Percentiles rank a stretch among this genome's conserved stretches.
These are phyloP conservation scores for Vireo griseus DNA, from an alignment of 2,797 vertebrate genomes.

Conservation along the genomic window DNA sequence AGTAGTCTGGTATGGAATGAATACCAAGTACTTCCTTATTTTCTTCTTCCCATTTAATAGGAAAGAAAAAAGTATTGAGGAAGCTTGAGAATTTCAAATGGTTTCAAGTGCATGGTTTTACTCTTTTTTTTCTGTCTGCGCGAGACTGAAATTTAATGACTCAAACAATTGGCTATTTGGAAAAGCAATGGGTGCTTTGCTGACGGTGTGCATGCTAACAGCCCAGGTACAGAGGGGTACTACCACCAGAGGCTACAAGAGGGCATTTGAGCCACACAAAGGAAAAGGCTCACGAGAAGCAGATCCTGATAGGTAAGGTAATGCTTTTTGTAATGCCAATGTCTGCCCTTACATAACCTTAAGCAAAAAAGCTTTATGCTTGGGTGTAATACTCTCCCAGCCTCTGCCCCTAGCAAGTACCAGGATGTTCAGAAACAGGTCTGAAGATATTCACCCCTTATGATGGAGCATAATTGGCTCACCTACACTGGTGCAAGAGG, in stretches of 20 bases:
- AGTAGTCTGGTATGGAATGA: neutral
- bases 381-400: neutral
- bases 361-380: neutral
- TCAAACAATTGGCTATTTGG: neutral
- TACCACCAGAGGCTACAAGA: neutral
- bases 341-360: neutral
- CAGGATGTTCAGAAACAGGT: rapidly evolving
- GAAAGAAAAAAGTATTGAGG: neutral
- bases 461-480: neutral
- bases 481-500: neutral
- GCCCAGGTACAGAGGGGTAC: neutral
- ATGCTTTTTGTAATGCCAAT: neutral
- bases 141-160: neutral
- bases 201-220: neutral
- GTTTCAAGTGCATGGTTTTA: neutral
- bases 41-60: neutral
- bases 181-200: neutral
- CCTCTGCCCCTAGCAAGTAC: neutral
- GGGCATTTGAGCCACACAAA: neutral
- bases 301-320: neutral
- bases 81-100: neutral
- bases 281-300: neutral
- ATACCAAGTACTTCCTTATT: neutral
- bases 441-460: neutral
- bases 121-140: neutral